Base-by-base conservation (phyloP, 2,888 invertebrate species). In the Oligia strigilis region DNA sequence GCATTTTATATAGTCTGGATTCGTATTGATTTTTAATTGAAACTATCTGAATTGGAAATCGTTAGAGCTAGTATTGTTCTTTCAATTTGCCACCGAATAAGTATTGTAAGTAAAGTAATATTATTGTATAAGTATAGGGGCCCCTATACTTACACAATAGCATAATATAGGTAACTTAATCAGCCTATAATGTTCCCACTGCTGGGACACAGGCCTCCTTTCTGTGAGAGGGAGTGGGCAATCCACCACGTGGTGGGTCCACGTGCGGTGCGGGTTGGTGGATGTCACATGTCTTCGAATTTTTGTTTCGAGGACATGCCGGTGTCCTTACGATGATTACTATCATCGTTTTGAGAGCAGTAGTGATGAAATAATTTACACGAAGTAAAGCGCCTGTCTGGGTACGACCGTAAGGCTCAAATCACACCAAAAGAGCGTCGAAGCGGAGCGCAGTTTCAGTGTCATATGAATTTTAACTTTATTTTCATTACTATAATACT, bases 1-100 rank as follows among this genome's bases (percentile, higher is more conserved):
- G 60, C 58, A 58, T 78, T 78, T 73, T 64, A 36, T 64, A 36
- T 19, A 66, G 62, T 72, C 52, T 40, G 40, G 67, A 67, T 58
- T 58, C 36, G 75, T 62, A 72, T 83, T 70, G 80, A 73, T 77
- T 72, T 78, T 71, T 64, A 70, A 72, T 76, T 64, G 29, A 55
- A 65, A 43, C 17, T 46, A 8, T 46, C 14, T 52, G n/a, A 6
- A 66, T 62, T 71, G 58, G 43, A 36, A 52, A 43, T 72, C 5
- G 14, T 70, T 58, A n/a, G 13, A 60, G 14, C 1, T 29, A 52
- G 29, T 64, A 69, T 60, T 58, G n/a, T 23, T 14, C 0, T 58
- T 78, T 13, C 9, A 43, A 17, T 40, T 70, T 4, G 9, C 69
- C 69, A 6, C 46, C 1, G 3, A 46, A 6, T 55, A 46, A 60